Evolutionary conservation across 2,888 invertebrate genomes (phyloP).

Genomic region (Sinotaia quadrata): DNA sequence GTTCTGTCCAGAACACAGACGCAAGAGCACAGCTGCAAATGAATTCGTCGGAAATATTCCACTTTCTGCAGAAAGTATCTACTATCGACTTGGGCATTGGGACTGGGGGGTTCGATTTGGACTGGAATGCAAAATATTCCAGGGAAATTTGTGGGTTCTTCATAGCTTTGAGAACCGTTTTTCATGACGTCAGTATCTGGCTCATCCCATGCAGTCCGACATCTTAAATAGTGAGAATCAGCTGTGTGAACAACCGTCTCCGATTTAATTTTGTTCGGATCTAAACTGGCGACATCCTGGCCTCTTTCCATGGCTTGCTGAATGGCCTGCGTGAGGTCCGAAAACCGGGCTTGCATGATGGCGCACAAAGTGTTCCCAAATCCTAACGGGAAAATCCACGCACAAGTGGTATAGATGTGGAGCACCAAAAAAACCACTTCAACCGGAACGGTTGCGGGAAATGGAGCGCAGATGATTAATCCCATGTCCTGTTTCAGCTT

Average conservation of each 20-base stretch:
- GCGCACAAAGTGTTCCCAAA: neutral
- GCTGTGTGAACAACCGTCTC: too few relatives aligned
- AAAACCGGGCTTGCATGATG: neutral
- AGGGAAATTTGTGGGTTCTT: too few relatives aligned
- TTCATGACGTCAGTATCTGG: too few relatives aligned
- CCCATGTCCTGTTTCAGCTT: neutral
- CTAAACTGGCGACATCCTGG: too few relatives aligned
- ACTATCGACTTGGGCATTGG: neutral
- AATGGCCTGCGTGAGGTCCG: neutral
- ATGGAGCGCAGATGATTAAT: neutral
- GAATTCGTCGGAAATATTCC: neutral
- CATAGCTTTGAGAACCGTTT: too few relatives aligned
- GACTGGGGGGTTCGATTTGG: too few relatives aligned
- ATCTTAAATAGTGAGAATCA: too few relatives aligned
- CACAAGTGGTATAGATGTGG: neutral
- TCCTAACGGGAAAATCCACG: neutral
- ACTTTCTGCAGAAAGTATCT: neutral
- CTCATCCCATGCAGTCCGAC: too few relatives aligned
- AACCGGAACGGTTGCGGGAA: neutral
- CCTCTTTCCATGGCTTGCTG: too few relatives aligned
- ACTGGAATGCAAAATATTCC: too few relatives aligned
- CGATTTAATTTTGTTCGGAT: too few relatives aligned
- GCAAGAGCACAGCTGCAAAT: conserved; percentile 7
- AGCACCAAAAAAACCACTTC: neutral
- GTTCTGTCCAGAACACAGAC: neutral